These are phyloP conservation scores for Donacobius atricapilla DNA, from an alignment of 2,113 vertebrate species.

Conservation along the genomic window DNA sequence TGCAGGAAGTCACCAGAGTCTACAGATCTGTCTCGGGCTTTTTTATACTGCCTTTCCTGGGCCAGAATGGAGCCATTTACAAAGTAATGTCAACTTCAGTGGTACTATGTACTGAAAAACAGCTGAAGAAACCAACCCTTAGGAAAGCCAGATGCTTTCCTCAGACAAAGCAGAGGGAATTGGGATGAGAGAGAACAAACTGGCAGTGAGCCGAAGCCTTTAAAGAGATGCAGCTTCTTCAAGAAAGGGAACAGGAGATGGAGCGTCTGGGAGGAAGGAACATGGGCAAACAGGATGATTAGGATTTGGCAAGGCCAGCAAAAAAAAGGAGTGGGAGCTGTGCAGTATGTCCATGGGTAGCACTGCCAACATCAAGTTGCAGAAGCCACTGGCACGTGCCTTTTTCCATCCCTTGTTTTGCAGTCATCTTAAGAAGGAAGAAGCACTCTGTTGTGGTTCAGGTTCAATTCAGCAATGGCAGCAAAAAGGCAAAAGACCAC, in stretches of 20 bases:
- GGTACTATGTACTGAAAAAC: neutral
- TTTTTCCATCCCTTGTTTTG: neutral
- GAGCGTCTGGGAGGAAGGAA: constrained; percentile 20
- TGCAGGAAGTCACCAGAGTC: neutral
- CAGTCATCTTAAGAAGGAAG: rapidly evolving
- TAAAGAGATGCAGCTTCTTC: neutral
- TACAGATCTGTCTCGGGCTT: neutral
- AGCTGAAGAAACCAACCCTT: neutral
- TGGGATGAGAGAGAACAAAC: neutral
- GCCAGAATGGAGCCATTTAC: neutral
- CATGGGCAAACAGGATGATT: constrained; percentile 7
- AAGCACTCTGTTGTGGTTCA: neutral
- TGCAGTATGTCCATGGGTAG: neutral
- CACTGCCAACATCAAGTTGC: neutral
- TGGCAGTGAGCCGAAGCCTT: neutral
- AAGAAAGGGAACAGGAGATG: constrained; percentile 24
- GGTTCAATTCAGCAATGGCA: neutral
- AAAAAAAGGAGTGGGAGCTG: neutral
- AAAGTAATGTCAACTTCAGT: neutral
- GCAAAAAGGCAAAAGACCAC: neutral
- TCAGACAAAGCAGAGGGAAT: neutral
- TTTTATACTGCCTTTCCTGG: neutral
- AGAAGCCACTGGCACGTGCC: neutral
- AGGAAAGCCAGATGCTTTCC: neutral
- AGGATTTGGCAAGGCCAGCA: constrained; percentile 14